Percentiles rank a stretch among this genome's conserved stretches.
Evolutionary conservation across 2,113 vertebrate genomes (phyloP).

Genomic region (Pogonocichla stellata): DNA sequence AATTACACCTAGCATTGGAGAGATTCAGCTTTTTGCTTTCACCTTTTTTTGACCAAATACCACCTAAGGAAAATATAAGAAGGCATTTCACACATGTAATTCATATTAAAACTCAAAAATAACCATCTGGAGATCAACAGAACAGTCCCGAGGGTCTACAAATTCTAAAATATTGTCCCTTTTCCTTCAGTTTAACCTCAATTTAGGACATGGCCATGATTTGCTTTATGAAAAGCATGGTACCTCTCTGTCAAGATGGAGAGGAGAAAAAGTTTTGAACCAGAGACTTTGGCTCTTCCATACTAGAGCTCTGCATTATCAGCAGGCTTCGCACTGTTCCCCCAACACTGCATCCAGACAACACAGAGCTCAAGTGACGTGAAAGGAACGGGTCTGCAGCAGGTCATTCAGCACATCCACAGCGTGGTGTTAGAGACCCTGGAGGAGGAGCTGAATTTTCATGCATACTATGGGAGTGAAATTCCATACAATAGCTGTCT

Average conservation of each 20-base stretch:
- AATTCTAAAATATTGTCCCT: neutral
- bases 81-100: neutral
- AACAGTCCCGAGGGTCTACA: neutral
- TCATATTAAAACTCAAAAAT: neutral
- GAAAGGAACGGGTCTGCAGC: neutral
- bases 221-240: neutral
- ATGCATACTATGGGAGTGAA: neutral
- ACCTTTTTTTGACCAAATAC: neutral
- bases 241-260: neutral
- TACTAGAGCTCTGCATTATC: neutral
- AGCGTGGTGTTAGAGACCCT: fast-evolving
- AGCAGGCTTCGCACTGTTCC: neutral
- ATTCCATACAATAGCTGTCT: neutral
- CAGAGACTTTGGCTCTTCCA: neutral
- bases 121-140: neutral
- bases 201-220: neutral
- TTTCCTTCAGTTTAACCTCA: neutral
- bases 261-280: neutral
- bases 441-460: neutral
- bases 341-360: fast-evolving
- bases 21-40: neutral
- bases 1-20: neutral
- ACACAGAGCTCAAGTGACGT: neutral
- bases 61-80: neutral
- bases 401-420: neutral